Conservation (phyloP, 2,797 vertebrate species). For the Cossypha polioptera region DNA sequence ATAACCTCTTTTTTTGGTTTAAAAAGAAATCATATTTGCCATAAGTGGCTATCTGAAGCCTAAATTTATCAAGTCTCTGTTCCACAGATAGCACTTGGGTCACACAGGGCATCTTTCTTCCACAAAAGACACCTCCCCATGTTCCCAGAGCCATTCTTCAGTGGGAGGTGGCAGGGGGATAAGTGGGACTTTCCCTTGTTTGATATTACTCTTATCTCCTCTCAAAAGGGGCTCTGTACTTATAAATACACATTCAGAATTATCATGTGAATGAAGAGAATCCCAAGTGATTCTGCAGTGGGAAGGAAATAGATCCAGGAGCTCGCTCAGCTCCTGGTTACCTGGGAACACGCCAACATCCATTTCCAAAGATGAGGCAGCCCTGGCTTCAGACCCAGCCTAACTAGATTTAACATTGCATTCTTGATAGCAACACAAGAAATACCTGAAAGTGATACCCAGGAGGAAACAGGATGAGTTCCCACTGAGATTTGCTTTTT, state of each 20-base stretch:
- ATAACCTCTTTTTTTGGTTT: not conserved
- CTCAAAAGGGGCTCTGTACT: constrained; percentile 18
- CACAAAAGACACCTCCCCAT: not conserved
- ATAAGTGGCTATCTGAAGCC: not conserved
- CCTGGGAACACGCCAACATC: not conserved
- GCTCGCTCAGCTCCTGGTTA: not conserved
- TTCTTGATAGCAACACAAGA: not conserved
- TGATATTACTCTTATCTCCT: not conserved
- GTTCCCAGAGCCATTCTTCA: not conserved
- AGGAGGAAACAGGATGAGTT: not conserved
- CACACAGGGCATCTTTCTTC: not conserved
- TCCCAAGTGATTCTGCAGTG: not conserved
- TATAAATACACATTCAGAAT: constrained; percentile 27
- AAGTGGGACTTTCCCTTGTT: not conserved
- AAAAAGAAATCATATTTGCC: not conserved
- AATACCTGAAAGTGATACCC: not conserved
- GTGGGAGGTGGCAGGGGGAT: not conserved
- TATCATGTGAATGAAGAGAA: constrained; percentile 9
- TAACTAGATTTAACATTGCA: not conserved
- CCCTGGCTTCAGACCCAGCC: not conserved
- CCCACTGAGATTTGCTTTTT: not conserved
- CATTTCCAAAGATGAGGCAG: not conserved
- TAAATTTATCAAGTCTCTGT: not conserved
- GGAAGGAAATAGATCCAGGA: not conserved
- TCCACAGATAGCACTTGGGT: not conserved